phyloP scores from a whole-genome alignment of 2,888 invertebrate genomes.

The Dermolepida albohirtum region DNA sequence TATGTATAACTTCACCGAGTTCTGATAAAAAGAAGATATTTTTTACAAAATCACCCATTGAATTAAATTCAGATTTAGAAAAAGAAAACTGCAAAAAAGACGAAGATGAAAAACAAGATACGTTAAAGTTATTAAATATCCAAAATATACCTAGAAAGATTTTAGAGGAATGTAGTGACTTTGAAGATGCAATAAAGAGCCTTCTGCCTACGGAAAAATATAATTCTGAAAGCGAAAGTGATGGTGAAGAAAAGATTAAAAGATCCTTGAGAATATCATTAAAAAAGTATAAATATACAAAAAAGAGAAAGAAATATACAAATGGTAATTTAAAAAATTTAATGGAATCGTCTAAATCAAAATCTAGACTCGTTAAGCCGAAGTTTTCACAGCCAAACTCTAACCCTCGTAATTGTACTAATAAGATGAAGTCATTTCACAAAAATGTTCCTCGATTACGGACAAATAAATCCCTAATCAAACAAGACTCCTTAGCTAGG shows the following conservation, averaged over 20 bases:
- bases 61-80: background rate
- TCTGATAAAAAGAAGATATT: slow-evolving; percentile 3
- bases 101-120: background rate
- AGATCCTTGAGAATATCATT: too few relatives aligned
- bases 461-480: background rate
- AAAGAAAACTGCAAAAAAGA: slow-evolving; percentile 1
- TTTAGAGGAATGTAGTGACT: slow-evolving; percentile 20
- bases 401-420: too few relatives aligned
- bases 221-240: background rate
- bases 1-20: background rate
- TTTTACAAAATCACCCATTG: slow-evolving; percentile 14
- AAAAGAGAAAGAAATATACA: too few relatives aligned
- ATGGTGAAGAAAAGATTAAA: background rate
- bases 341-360: too few relatives aligned
- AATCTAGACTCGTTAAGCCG: too few relatives aligned
- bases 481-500: background rate
- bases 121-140: slow-evolving; percentile 4
- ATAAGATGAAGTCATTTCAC: too few relatives aligned
- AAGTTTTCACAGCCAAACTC: too few relatives aligned
- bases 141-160: slow-evolving; percentile 4
- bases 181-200: slow-evolving; percentile 33
- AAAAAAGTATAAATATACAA: too few relatives aligned
- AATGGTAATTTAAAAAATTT: too few relatives aligned
- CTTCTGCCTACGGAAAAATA: slow-evolving; percentile 17
- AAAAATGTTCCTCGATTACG: background rate